Conservation (phyloP, 2,888 invertebrate species). For the Plebejus anna region DNA sequence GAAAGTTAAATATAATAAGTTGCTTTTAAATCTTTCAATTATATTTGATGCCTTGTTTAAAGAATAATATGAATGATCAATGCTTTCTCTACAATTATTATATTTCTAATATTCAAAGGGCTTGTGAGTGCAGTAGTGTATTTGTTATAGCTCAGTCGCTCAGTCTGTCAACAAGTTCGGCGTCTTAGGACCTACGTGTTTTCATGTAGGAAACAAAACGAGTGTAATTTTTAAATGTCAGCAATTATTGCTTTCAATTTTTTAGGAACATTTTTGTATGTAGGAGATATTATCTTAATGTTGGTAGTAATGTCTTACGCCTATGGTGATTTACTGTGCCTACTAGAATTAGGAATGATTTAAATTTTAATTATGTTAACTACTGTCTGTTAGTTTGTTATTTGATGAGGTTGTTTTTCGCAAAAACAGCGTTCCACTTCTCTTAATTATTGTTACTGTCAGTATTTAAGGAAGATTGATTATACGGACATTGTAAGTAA, state of each 20-base stretch:
- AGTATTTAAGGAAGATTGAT: neutral
- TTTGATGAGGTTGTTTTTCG: neutral
- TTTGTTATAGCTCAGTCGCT: neutral
- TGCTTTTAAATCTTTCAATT: no score
- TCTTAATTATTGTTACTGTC: neutral
- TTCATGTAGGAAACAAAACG: slow-evolving; percentile 35
- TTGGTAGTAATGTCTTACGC: slow-evolving; percentile 12
- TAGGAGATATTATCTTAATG: slow-evolving; percentile 24
- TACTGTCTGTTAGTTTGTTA: neutral
- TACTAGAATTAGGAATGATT: neutral
- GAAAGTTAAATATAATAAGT: no score
- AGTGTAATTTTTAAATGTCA: slow-evolving; percentile 38
- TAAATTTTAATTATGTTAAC: neutral
- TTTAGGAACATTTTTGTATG: slow-evolving; percentile 30
- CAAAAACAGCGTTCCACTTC: neutral
- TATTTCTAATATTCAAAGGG: neutral
- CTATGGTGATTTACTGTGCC: slow-evolving; percentile 1
- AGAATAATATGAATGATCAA: no score
- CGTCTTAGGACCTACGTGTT: slow-evolving; percentile 28
- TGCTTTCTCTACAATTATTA: neutral
- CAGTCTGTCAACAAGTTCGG: neutral
- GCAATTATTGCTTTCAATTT: slow-evolving; percentile 37
- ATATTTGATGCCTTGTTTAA: no score
- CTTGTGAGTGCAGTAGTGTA: neutral
- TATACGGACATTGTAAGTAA: neutral